Percentiles rank a stretch among this genome's conserved stretches.
phyloP scores from a whole-genome alignment of 2,888 invertebrate species.

The Galerucella nymphaeae region DNA sequence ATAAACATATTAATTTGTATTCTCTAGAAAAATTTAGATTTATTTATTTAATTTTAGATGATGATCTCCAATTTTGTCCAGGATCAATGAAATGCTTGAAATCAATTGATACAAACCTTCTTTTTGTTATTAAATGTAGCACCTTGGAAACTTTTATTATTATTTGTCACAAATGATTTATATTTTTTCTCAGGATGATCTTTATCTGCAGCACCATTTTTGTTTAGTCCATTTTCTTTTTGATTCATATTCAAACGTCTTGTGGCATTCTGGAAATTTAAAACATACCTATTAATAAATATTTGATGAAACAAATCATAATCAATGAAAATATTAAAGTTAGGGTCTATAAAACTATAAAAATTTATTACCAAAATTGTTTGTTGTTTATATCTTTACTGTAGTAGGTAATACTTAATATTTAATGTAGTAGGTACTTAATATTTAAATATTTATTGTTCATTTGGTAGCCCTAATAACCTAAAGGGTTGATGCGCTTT shows the following conservation, averaged over 20 bases:
- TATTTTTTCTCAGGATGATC: not conserved
- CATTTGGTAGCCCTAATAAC: too few species aligned
- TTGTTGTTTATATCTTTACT: too few species aligned
- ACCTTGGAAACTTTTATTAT: slow-evolving; percentile 42
- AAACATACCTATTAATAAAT: not conserved
- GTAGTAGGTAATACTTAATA: too few species aligned
- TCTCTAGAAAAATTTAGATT: too few species aligned
- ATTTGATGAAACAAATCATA: not conserved
- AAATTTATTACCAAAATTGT: too few species aligned
- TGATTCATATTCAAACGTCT: slow-evolving; percentile 16
- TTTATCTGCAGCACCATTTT: not conserved
- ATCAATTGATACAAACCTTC: slow-evolving; percentile 40
- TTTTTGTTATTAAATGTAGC: slow-evolving; percentile 48
- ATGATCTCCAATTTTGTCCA: not conserved
- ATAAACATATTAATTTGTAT: too few species aligned
- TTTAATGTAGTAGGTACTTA: too few species aligned
- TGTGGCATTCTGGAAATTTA: not conserved
- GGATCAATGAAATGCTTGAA: not conserved
- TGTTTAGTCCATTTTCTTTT: not conserved
- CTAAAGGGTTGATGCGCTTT: too few species aligned
- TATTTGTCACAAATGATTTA: slow-evolving; percentile 5
- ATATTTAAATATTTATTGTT: too few species aligned
- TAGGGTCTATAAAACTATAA: not conserved
- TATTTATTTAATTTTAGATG: too few species aligned
- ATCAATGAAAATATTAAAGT: not conserved